A percentile compares a stretch with the other conserved stretches of the same genome.
Conservation (phyloP, 1,140 invertebrate species). For the Camponotus floridanus region DNA sequence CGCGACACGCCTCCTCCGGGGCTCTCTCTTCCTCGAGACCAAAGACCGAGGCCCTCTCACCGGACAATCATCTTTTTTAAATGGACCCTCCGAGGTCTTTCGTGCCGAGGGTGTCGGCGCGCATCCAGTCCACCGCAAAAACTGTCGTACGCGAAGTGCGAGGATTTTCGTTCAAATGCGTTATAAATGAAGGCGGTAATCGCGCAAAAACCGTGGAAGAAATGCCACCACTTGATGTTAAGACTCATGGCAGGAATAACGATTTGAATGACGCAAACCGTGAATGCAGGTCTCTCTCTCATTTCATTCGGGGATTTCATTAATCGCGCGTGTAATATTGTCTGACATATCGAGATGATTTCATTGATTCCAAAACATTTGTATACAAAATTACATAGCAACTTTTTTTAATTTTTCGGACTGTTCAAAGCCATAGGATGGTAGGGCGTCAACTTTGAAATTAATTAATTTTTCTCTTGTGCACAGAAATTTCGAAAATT, state of each 20-base stretch:
- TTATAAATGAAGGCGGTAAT: constrained; percentile 1
- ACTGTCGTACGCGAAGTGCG: constrained; percentile 34
- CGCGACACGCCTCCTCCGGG: constrained; percentile 38
- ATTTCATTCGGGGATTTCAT: background rate
- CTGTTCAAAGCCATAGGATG: too few species aligned
- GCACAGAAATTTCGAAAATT: background rate
- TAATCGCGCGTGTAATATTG: background rate
- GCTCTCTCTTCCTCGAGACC: too few species aligned
- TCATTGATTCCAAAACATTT: background rate
- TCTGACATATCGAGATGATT: background rate
- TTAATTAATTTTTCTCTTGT: too few species aligned
- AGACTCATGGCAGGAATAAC: background rate
- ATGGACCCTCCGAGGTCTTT: constrained; percentile 11
- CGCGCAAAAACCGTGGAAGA: constrained; percentile 30
- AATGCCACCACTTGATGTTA: constrained; percentile 33
- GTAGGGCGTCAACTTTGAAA: too few species aligned
- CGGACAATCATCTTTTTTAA: constrained; percentile 2
- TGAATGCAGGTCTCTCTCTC: background rate
- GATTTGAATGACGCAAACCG: background rate
- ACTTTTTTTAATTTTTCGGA: too few species aligned
- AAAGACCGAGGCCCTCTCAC: too few species aligned
- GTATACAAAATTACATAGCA: too few species aligned
- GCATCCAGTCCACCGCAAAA: constrained; percentile 23
- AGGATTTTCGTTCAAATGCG: constrained; percentile 26
- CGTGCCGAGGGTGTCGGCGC: constrained; percentile 29